Percentiles rank a stretch among this genome's conserved stretches.
Evolutionary conservation across 2,888 invertebrate genomes (phyloP).

Genomic region (Amaurobius ferox): DNA sequence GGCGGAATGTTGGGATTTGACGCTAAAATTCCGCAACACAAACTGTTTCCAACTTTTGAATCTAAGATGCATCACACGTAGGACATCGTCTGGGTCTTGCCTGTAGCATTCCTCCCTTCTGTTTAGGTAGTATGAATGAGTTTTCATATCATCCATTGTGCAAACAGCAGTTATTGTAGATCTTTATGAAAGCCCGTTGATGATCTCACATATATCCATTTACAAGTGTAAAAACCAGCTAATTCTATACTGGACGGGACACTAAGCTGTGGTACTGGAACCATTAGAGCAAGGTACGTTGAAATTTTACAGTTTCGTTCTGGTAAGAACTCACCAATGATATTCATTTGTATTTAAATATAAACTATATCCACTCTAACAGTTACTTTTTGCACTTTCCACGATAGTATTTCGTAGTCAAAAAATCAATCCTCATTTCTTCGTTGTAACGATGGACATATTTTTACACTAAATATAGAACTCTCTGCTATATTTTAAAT

Average conservation of each 20-base stretch:
- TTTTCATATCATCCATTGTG: slow-evolving; percentile 44
- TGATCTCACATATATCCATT: slow-evolving; percentile 2
- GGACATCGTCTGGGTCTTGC: slow-evolving; percentile 61
- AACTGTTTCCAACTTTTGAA: slow-evolving; percentile 64
- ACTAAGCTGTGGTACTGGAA: background rate
- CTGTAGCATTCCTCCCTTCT: slow-evolving; percentile 48
- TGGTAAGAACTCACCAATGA: too few relatives aligned
- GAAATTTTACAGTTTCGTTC: background rate
- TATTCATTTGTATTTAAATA: too few relatives aligned
- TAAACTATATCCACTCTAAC: too few relatives aligned
- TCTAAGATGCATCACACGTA: slow-evolving; percentile 44
- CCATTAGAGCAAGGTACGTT: background rate
- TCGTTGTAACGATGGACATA: background rate
- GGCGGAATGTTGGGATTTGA: slow-evolving; percentile 35
- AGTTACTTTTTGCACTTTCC: too few relatives aligned
- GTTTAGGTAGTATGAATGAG: slow-evolving; percentile 24
- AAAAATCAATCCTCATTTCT: background rate
- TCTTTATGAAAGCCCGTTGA: background rate
- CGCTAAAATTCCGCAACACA: slow-evolving; percentile 54
- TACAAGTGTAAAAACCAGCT: background rate
- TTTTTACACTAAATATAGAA: too few relatives aligned
- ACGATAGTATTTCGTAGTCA: background rate
- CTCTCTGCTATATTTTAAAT: too few relatives aligned
- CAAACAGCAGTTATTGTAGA: background rate
- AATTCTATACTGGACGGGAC: slow-evolving; percentile 7